Percentiles rank a stretch among this genome's conserved stretches.
These are phyloP conservation scores for Heteromormyrus szaboi DNA, from an alignment of 2,797 vertebrate genomes.

Conservation along the genomic window DNA sequence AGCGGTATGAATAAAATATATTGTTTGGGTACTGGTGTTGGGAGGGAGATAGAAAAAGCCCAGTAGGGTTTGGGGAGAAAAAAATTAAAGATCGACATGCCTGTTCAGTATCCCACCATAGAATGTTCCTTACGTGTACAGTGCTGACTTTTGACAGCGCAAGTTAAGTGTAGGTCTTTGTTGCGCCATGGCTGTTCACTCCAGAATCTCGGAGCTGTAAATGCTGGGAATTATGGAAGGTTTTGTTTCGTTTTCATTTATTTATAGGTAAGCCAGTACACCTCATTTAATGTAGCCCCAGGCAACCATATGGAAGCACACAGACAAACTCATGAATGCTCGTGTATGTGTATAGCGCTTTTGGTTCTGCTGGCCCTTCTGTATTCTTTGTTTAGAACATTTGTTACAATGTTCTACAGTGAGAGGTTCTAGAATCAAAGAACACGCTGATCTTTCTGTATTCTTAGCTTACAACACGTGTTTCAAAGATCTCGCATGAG, in stretches of 20 bases:
- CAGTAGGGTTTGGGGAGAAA: not conserved
- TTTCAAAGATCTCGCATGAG: not conserved
- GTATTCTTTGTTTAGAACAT: not conserved
- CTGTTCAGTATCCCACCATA: conserved; percentile 26
- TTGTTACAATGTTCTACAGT: not conserved
- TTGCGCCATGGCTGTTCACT: not conserved
- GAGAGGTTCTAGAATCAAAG: not conserved
- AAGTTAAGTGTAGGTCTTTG: not conserved
- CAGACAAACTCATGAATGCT: not conserved
- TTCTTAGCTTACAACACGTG: not conserved
- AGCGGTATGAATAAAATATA: conserved; percentile 1
- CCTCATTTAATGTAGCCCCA: conserved; percentile 9
- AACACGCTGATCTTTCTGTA: not conserved
- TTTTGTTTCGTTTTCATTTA: not conserved
- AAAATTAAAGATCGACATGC: conserved; percentile 30
- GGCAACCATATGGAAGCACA: not conserved
- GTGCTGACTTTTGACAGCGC: not conserved
- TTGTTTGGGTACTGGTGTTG: not conserved
- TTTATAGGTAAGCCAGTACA: not conserved
- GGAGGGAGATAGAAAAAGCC: not conserved
- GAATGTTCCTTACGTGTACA: conserved; percentile 6
- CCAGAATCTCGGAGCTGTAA: conserved; percentile 34
- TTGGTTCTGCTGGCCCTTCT: not conserved
- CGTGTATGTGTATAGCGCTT: not conserved
- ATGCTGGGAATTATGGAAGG: conserved; percentile 34